Conservation (phyloP, 2,113 vertebrate species). For the zebrafish (Danio rerio) region GRCz12tu NC_133182.1:74632501-74633000, state of each 20-base stretch:
- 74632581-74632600: too few relatives aligned
- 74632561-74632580: too few relatives aligned
- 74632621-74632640: too few relatives aligned
- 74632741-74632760: constrained; percentile 45
- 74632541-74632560: too few relatives aligned
- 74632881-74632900: constrained; percentile 47
- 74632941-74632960: constrained; percentile 13
- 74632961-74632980: not conserved
- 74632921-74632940: constrained; percentile 50
- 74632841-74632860: constrained; percentile 29
- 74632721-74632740: not conserved
- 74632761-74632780: not conserved
- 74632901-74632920: constrained; percentile 10
- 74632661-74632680: too few relatives aligned
- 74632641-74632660: too few relatives aligned
- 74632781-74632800: not conserved
- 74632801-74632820: not conserved
- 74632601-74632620: too few relatives aligned
- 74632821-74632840: constrained; percentile 18
- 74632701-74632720: not conserved
- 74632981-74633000: not conserved
- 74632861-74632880: not conserved
- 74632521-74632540: too few relatives aligned
- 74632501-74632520: too few relatives aligned
- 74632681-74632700: too few relatives aligned